Conservation (phyloP, 2,113 vertebrate species). For the Panurus biarmicus region DNA sequence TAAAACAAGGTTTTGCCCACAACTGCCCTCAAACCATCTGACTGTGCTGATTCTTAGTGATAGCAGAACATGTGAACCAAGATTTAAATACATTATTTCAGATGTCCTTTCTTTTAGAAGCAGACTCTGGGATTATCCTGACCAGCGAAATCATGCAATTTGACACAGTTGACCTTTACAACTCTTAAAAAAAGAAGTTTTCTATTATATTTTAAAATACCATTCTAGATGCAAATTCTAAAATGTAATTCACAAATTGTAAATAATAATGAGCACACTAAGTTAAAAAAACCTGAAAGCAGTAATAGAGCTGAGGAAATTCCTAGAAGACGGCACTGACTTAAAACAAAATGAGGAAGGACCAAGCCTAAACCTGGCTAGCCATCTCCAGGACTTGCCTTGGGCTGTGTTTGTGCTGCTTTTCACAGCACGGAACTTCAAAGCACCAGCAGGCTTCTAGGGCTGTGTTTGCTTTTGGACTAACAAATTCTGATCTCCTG, state of each 20-base stretch:
- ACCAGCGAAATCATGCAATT: not conserved
- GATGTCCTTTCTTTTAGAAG: not conserved
- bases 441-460: not conserved
- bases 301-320: not conserved
- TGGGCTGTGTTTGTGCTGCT: not conserved
- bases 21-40: not conserved
- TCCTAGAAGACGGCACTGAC: not conserved
- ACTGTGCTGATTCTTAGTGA: not conserved
- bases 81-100: not conserved
- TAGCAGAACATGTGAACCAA: not conserved
- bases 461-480: not conserved
- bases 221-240: not conserved
- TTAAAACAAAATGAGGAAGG: not conserved
- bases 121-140: not conserved
- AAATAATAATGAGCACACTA: not conserved
- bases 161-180: not conserved
- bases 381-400: not conserved
- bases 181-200: not conserved
- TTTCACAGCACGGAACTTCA: not conserved
- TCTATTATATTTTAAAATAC: not conserved
- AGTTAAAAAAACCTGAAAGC: not conserved
- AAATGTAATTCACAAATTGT: not conserved
- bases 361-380: not conserved
- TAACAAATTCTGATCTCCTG: not conserved
- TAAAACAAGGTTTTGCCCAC: not conserved